phyloP scores from a whole-genome alignment of 1,140 invertebrate genomes.

The Lepidostoma basale region DNA sequence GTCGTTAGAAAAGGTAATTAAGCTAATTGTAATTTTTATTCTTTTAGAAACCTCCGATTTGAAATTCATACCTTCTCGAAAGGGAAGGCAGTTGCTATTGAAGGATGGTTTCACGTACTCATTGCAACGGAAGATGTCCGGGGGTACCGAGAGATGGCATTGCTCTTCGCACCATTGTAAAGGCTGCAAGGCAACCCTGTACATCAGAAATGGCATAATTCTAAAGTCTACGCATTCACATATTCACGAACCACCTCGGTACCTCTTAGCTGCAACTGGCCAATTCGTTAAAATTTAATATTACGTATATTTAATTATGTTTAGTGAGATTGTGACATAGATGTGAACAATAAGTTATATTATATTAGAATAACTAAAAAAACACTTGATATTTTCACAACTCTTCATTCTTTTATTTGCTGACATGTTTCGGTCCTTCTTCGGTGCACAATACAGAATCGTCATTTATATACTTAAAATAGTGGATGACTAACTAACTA shows the following conservation, averaged over 20 bases:
- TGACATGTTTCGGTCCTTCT: background rate
- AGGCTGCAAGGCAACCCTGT: background rate
- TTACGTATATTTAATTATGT: background rate
- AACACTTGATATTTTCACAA: background rate
- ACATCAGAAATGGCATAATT: background rate
- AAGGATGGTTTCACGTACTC: background rate
- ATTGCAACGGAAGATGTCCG: background rate
- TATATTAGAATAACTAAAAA: background rate
- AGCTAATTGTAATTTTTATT: background rate
- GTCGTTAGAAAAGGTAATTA: too few relatives aligned
- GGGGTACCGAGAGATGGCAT: background rate
- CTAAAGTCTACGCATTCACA: background rate
- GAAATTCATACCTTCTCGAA: background rate
- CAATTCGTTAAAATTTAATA: background rate
- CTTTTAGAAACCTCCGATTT: background rate
- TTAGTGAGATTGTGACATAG: too few relatives aligned
- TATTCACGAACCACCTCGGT: background rate
- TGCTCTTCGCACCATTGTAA: background rate
- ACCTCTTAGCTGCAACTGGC: background rate
- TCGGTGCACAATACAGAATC: background rate
- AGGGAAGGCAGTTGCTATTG: background rate
- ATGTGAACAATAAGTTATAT: too few relatives aligned
- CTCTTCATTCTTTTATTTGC: background rate
- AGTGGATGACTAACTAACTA: background rate
- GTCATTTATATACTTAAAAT: background rate